Evolutionary conservation across 2,888 invertebrate species (phyloP).

Genomic region (Diarsia brunnea): DNA sequence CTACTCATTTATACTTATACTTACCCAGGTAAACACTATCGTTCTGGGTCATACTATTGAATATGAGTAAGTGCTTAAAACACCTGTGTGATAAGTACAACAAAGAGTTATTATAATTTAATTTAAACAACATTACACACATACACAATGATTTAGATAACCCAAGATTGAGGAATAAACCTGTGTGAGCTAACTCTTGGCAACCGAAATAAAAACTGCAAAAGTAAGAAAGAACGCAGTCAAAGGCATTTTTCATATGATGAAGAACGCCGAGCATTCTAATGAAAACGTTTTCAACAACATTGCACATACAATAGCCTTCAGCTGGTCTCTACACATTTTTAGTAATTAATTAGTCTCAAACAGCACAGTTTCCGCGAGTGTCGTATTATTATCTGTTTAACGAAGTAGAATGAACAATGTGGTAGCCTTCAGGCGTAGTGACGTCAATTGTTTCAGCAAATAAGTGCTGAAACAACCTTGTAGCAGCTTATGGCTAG

Average conservation of each 20-base stretch:
- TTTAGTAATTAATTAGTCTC: slow-evolving; percentile 61
- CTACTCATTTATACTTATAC: no score
- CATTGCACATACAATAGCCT: slow-evolving; percentile 48
- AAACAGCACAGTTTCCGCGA: slow-evolving; percentile 66
- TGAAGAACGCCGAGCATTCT: slow-evolving; percentile 63
- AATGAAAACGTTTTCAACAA: slow-evolving; percentile 61
- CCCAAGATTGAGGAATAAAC: slow-evolving; percentile 7
- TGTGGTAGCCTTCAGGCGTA: slow-evolving; percentile 80
- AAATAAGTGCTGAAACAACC: slow-evolving; percentile 83
- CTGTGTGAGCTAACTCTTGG: neutral
- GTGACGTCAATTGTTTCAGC: slow-evolving; percentile 90
- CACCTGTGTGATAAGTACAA: neutral
- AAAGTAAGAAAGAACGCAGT: slow-evolving; percentile 24
- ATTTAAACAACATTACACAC: slow-evolving; percentile 1
- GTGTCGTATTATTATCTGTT: slow-evolving; percentile 78
- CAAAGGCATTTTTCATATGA: slow-evolving; percentile 67
- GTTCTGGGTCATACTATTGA: neutral
- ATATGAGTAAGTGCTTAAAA: neutral
- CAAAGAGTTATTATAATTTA: neutral
- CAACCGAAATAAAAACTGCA: slow-evolving; percentile 18
- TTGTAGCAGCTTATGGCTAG: slow-evolving; percentile 79
- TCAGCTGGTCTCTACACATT: slow-evolving; percentile 46
- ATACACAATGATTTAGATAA: neutral
- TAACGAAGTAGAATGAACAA: slow-evolving; percentile 81
- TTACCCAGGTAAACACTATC: no score